phyloP scores from a whole-genome alignment of 2,113 vertebrate genomes.

The Megaceryle torquata region DNA sequence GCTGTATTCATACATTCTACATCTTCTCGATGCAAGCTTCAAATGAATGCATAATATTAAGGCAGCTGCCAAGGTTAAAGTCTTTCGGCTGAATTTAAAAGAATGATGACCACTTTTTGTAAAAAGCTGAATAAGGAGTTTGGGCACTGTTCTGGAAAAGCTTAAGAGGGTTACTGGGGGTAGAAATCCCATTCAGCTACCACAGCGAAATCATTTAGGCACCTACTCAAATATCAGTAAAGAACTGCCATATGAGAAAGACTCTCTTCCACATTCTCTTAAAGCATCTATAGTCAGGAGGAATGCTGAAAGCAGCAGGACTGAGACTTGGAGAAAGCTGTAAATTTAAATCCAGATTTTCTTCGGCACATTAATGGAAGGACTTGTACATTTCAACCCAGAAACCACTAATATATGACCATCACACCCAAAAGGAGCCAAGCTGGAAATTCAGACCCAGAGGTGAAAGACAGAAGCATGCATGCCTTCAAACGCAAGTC shows the following conservation, averaged over 20 bases:
- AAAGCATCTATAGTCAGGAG: not conserved
- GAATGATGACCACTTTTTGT: slow-evolving; percentile 11
- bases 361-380: not conserved
- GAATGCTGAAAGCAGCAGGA: not conserved
- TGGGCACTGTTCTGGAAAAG: slow-evolving; percentile 46
- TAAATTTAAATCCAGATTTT: slow-evolving; percentile 24
- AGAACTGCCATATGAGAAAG: slow-evolving; percentile 38
- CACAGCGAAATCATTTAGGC: slow-evolving; percentile 8
- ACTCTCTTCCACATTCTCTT: slow-evolving; percentile 17
- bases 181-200: slow-evolving; percentile 10
- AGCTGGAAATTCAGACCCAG: not conserved
- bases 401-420: not conserved
- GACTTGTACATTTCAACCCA: not conserved
- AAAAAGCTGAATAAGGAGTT: slow-evolving; percentile 59
- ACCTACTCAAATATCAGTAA: slow-evolving; percentile 28
- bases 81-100: slow-evolving; percentile 50
- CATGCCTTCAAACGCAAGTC: not conserved
- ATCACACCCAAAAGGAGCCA: not conserved
- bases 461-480: not conserved
- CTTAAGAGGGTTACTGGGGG: not conserved
- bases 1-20: slow-evolving; percentile 42
- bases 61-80: slow-evolving; percentile 47
- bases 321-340: slow-evolving; percentile 14
- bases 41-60: slow-evolving; percentile 33
- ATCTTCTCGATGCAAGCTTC: slow-evolving; percentile 47